A percentile compares a stretch with the other conserved stretches of the same genome.
phyloP scores from a whole-genome alignment of 1,140 invertebrate genomes.

The Drosophila tristis region DNA sequence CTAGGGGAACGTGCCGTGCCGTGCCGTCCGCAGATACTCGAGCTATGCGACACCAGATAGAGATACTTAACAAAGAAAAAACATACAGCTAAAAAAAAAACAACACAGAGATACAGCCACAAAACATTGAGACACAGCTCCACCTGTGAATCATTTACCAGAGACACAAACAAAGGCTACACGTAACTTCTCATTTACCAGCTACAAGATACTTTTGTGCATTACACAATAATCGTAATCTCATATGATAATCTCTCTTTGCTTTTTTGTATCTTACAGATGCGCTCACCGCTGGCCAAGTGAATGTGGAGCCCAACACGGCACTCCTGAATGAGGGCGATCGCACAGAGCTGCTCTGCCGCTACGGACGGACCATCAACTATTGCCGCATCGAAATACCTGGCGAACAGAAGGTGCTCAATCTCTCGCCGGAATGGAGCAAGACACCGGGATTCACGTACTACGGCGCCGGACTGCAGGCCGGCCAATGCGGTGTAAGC shows the following conservation, averaged over 20 bases:
- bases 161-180: too few species aligned
- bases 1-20: conserved; percentile 36
- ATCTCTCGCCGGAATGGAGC: conserved; percentile 65
- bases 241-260: conserved; percentile 17
- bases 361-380: conserved; percentile 75
- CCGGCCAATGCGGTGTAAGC: conserved; percentile 89
- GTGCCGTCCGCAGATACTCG: neutral
- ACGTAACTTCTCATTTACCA: conserved; percentile 8
- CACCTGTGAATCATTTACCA: too few species aligned
- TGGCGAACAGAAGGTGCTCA: conserved; percentile 80
- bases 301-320: conserved; percentile 78
- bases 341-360: conserved; percentile 85
- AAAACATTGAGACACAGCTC: too few species aligned
- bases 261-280: conserved; percentile 52
- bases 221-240: conserved; percentile 37
- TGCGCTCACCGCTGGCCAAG: conserved; percentile 70
- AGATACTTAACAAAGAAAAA: conserved; percentile 4
- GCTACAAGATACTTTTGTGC: conserved; percentile 48
- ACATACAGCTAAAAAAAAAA: too few species aligned
- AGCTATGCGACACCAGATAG: conserved; percentile 41
- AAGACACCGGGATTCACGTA: conserved; percentile 85
- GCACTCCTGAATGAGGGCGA: conserved; percentile 83
- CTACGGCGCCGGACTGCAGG: conserved; percentile 85
- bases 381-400: conserved; percentile 86
- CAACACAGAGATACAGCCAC: too few species aligned